Evolutionary conservation across 2,888 invertebrate genomes (phyloP), one percentile per base, ranked within the genome.

Genomic region (Scaptodrosophila latifasciaeformis): DNA sequence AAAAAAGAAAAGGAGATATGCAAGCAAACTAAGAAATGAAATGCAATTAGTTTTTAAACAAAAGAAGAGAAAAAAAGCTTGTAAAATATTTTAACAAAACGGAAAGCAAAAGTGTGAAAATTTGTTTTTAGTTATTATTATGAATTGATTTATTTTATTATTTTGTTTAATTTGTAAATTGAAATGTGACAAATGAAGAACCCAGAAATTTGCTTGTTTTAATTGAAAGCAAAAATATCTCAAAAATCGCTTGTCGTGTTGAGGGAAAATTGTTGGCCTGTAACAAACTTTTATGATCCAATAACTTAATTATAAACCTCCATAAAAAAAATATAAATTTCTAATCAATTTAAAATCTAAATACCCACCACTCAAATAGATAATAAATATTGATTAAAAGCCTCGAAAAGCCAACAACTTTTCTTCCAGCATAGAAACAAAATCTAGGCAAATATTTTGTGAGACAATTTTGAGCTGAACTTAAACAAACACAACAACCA

Each of bases 161-260:
- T 70, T 63, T 71, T 77, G 63, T 57, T 76, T 76, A 69, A 71
- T 71, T 71, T 71, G 74, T 71, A 71, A 58, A 72, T 53, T 60
- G 54, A 13, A 37, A 29, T 17, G 59, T 47, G 44, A 56, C 52
- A 56, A 54, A 37, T 15, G 15, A 51, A 42, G 27, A 63, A 50
- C 62, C 56, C 48, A n/a, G 51, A 55, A 54, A 47, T 58, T 57
- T 77, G 70, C 70, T 70, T 77, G 74, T 74, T 60, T 70, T 67
- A 71, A 70, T 49, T 74, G 71, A 77, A 64, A 57, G 54, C 18
- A 21, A 4, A 40, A 24, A n/a, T 13, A 35, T 29, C 7, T 9
- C 27, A 59, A 57, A 35, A n/a, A n/a, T n/a, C n/a, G n/a, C n/a
- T n/a, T n/a, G n/a, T n/a, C n/a, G n/a, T n/a, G n/a, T n/a, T n/a